phyloP scores from a whole-genome alignment of 2,888 invertebrate species.

The Phortica okadai region DNA sequence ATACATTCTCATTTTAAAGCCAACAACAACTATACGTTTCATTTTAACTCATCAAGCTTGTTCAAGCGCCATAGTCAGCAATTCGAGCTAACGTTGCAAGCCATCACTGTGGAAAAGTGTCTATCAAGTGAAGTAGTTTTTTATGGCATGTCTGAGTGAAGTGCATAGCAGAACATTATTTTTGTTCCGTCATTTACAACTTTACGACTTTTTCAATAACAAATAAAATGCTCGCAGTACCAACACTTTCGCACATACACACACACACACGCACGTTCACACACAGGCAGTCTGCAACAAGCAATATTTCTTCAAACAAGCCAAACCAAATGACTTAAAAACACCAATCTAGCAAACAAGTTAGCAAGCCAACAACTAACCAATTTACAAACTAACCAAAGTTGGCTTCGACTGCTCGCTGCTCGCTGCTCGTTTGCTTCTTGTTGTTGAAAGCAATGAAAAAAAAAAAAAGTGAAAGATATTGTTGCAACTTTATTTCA shows the following conservation, averaged over 20 bases:
- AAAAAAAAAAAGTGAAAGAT: slow-evolving; percentile 20
- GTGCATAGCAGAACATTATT: background rate
- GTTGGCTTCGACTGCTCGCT: background rate
- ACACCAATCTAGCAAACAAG: background rate
- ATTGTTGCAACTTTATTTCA: slow-evolving; percentile 33
- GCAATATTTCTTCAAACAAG: slow-evolving; percentile 10
- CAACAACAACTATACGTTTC: background rate
- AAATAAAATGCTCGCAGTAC: slow-evolving; percentile 36
- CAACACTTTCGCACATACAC: slow-evolving; percentile 5
- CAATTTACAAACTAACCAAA: slow-evolving; percentile 7
- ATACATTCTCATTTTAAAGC: background rate
- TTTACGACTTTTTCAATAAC: slow-evolving; percentile 45
- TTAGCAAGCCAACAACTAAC: slow-evolving; percentile 13
- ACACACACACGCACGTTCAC: slow-evolving; percentile 10
- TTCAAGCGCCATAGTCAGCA: background rate
- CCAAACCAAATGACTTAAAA: slow-evolving; percentile 6
- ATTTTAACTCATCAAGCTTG: slow-evolving; percentile 9
- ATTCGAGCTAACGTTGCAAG: slow-evolving; percentile 26
- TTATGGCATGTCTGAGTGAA: slow-evolving; percentile 38
- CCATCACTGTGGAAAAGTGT: slow-evolving; percentile 39
- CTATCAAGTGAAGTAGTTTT: slow-evolving; percentile 47
- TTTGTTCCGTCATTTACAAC: slow-evolving; percentile 27
- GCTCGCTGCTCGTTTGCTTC: background rate
- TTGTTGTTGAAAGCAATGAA: slow-evolving; percentile 4
- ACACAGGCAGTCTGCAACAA: slow-evolving; percentile 11